Percentiles rank a stretch among this genome's conserved stretches.
Conservation (phyloP, 2,888 invertebrate genomes). For the Stenodema calcarata region DNA sequence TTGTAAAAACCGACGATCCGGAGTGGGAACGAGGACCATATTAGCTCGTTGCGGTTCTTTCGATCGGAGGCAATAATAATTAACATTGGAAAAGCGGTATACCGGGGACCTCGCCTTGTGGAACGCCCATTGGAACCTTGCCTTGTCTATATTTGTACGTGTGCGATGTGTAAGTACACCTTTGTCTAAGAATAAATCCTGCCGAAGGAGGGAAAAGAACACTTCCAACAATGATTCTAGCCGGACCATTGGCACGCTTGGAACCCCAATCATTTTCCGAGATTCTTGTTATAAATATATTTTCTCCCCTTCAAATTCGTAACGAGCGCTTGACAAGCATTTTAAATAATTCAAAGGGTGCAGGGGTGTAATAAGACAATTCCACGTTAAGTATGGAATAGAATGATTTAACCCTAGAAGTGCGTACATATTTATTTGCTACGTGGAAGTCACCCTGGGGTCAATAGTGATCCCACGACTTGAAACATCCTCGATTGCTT, state of each 20-base stretch:
- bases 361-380: no score
- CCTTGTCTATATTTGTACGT: slow-evolving; percentile 23
- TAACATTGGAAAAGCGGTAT: slow-evolving; percentile 22
- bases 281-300: no score
- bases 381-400: no score
- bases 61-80: neutral
- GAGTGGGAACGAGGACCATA: neutral
- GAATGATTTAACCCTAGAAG: no score
- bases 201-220: neutral
- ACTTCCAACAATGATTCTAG: neutral
- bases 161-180: neutral
- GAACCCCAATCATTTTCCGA: neutral
- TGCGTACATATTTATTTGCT: no score
- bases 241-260: neutral
- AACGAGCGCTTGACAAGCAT: no score
- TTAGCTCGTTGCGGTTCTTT: neutral
- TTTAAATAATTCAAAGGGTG: no score
- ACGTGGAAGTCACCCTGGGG: no score
- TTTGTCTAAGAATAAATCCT: slow-evolving; percentile 28
- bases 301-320: no score
- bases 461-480: no score
- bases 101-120: neutral
- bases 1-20: neutral
- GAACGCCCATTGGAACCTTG: slow-evolving; percentile 21
- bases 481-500: no score